These are phyloP conservation scores for Macrosteles quadrilineatus DNA, from an alignment of 1,140 invertebrate genomes.

Conservation along the genomic window DNA sequence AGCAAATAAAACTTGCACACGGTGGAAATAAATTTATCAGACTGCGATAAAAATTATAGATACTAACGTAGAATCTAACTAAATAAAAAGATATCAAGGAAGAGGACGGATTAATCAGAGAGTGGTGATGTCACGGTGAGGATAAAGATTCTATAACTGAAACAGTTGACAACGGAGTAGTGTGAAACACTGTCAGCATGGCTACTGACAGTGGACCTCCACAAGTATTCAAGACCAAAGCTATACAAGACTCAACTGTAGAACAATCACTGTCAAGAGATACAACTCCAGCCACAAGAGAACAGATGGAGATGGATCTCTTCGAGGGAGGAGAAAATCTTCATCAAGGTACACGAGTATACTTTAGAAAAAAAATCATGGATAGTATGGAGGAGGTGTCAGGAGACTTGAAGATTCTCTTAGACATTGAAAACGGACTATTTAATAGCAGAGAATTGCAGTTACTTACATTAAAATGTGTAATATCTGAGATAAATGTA, in stretches of 20 bases:
- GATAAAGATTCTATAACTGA: no score
- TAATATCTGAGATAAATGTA: slow-evolving; percentile 62
- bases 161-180: no score
- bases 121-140: no score
- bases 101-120: no score
- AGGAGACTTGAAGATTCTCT: slow-evolving; percentile 64
- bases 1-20: no score
- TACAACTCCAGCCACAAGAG: slow-evolving; percentile 30
- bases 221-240: slow-evolving; percentile 39
- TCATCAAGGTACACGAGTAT: slow-evolving; percentile 70
- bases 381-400: slow-evolving; percentile 68
- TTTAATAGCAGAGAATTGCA: not conserved
- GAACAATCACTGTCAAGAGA: not conserved
- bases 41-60: no score
- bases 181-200: slow-evolving; percentile 46
- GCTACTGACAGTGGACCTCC: slow-evolving; percentile 41
- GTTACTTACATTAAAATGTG: slow-evolving; percentile 43
- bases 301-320: slow-evolving; percentile 27
- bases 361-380: slow-evolving; percentile 67
- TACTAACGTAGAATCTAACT: no score
- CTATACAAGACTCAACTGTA: not conserved
- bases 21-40: no score
- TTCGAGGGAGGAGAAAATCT: slow-evolving; percentile 55
- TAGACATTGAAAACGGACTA: slow-evolving; percentile 66
- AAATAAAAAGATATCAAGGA: no score